phyloP scores from a whole-genome alignment of 1,140 invertebrate species.

The Pemphigus obesinymphae region DNA sequence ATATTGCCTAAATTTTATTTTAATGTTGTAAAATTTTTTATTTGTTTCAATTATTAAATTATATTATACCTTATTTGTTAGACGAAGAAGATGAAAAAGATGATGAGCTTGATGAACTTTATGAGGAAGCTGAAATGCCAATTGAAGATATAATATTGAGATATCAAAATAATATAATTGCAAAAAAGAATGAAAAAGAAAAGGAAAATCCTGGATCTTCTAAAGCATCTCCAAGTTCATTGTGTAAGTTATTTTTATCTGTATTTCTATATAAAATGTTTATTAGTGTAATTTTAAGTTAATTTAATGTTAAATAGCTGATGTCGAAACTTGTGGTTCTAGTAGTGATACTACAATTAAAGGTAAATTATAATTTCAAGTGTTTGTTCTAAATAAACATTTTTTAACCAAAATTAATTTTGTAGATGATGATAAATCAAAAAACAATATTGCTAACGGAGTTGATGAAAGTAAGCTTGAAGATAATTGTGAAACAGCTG shows the following conservation, averaged over 20 bases:
- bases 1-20: no score
- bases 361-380: slow-evolving; percentile 12
- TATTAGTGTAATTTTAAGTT: no score
- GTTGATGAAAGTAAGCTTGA: slow-evolving; percentile 44
- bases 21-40: no score
- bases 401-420: background rate
- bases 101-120: slow-evolving; percentile 68
- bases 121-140: slow-evolving; percentile 79
- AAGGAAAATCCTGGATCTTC: slow-evolving; percentile 18
- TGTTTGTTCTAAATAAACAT: slow-evolving; percentile 16
- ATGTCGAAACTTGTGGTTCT: background rate
- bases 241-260: background rate
- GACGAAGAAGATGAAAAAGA: slow-evolving; percentile 54
- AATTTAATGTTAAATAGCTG: background rate
- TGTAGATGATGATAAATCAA: slow-evolving; percentile 52
- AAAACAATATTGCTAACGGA: slow-evolving; percentile 50
- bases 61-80: background rate
- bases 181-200: background rate
- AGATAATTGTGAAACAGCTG: slow-evolving; percentile 48
- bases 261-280: background rate
- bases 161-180: slow-evolving; percentile 51
- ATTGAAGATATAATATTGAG: slow-evolving; percentile 69
- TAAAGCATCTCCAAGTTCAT: slow-evolving; percentile 45
- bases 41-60: no score
- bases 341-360: background rate